Evolutionary conservation across 2,888 invertebrate genomes (phyloP).

Genomic region (Monopis laevigella): DNA sequence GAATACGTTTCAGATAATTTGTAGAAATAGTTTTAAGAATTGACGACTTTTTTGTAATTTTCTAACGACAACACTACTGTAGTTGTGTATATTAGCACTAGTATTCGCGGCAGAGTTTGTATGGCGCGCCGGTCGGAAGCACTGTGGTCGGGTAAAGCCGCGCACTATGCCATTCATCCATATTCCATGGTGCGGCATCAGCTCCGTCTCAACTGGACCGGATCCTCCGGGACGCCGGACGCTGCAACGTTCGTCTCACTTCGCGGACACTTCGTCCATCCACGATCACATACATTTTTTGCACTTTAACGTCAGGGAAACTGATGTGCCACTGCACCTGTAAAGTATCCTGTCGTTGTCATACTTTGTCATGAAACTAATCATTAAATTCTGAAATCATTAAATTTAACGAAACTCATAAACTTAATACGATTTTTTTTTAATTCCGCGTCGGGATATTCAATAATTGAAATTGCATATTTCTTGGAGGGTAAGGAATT

Average conservation of each 20-base stretch:
- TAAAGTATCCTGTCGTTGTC: not conserved
- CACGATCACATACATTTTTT: constrained; percentile 53
- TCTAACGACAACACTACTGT: not conserved
- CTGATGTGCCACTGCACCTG: constrained; percentile 5
- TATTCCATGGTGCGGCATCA: constrained; percentile 59
- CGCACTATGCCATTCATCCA: constrained; percentile 44
- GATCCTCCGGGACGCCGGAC: constrained; percentile 23
- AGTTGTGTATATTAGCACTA: too few species aligned
- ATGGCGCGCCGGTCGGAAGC: constrained; percentile 37
- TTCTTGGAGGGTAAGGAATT: too few species aligned
- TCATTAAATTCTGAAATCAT: not conserved
- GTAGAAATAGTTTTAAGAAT: not conserved
- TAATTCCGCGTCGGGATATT: too few species aligned
- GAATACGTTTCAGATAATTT: constrained; percentile 25
- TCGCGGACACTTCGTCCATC: constrained; percentile 36
- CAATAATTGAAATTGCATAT: not conserved
- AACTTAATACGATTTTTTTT: too few species aligned
- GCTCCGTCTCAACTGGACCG: constrained; percentile 53
- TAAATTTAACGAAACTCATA: too few species aligned
- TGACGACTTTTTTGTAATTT: too few species aligned
- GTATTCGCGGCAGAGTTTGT: too few species aligned
- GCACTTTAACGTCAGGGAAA: not conserved
- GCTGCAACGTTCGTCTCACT: constrained; percentile 53
- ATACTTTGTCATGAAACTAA: constrained; percentile 2
- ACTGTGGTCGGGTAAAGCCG: constrained; percentile 39